Conservation (phyloP, 2,797 vertebrate species). For the Distichodus sexfasciatus region DNA sequence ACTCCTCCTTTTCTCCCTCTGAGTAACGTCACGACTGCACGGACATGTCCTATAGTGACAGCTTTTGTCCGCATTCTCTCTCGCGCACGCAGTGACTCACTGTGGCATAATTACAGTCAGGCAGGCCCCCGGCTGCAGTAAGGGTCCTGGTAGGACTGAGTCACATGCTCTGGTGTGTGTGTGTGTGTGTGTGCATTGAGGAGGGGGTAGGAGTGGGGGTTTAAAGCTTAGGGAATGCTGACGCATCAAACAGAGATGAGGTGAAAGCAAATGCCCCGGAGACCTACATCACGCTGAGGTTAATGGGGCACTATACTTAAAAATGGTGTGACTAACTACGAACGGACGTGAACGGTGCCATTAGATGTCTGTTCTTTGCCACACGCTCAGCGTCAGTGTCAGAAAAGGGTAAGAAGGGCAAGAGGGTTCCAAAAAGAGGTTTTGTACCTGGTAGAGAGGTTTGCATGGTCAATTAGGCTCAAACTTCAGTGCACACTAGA, state of each 20-base stretch:
- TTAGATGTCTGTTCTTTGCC: too few species aligned
- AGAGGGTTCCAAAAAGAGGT: too few species aligned
- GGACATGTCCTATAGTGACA: constrained; percentile 11
- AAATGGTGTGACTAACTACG: too few species aligned
- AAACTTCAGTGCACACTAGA: too few species aligned
- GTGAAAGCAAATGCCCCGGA: constrained; percentile 6
- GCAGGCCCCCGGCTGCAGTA: background rate
- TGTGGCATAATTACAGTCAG: constrained; percentile 9
- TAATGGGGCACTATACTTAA: too few species aligned
- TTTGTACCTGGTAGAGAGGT: too few species aligned
- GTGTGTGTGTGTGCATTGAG: background rate
- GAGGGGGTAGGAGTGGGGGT: background rate
- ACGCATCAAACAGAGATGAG: constrained; percentile 3
- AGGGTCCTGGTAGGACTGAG: constrained; percentile 14
- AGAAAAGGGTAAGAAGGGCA: too few species aligned
- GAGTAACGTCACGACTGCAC: background rate
- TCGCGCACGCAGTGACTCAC: constrained; percentile 23
- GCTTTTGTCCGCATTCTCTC: constrained; percentile 10
- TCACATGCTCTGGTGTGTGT: constrained; percentile 4
- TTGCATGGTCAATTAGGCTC: too few species aligned
- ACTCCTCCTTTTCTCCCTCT: background rate
- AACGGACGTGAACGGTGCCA: too few species aligned
- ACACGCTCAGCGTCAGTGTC: too few species aligned
- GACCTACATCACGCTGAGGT: background rate
- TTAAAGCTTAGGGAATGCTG: constrained; percentile 10